phyloP scores from a whole-genome alignment of 2,113 vertebrate species.

The Varanus komodoensis region DNA sequence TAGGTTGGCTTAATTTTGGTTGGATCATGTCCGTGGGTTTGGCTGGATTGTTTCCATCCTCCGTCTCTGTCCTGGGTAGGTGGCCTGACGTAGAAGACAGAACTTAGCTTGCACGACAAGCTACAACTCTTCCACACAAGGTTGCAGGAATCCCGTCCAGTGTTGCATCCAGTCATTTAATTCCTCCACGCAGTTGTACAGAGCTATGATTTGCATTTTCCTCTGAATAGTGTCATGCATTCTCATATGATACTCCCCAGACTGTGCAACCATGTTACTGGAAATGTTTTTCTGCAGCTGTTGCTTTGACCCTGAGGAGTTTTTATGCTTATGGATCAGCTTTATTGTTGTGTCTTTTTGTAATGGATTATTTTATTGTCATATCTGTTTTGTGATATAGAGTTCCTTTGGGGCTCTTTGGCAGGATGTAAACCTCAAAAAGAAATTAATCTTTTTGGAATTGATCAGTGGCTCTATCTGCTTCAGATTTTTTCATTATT shows the following conservation, averaged over 20 bases:
- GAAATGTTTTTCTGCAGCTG: not conserved
- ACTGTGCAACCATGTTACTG: not conserved
- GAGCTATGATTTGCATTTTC: not conserved
- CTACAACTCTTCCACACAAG: not conserved
- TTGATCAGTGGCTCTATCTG: not conserved
- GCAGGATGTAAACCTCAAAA: not conserved
- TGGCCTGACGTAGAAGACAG: not conserved
- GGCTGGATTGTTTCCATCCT: not conserved
- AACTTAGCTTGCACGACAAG: not conserved
- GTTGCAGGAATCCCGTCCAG: too few species aligned
- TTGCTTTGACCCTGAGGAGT: not conserved
- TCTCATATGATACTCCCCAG: not conserved
- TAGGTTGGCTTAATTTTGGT: too few species aligned
- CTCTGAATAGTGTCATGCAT: not conserved
- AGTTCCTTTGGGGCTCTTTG: not conserved
- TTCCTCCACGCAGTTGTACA: not conserved
- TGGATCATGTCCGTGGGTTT: not conserved
- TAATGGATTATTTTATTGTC: not conserved
- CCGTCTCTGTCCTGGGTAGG: not conserved
- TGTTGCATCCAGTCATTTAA: too few species aligned
- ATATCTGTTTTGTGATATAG: not conserved
- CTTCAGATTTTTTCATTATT: not conserved
- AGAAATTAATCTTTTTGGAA: not conserved
- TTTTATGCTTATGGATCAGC: not conserved
- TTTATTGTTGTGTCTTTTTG: not conserved